These are phyloP conservation scores for Toxonevra muliebris DNA, from an alignment of 2,888 invertebrate genomes.

Conservation along the genomic window DNA sequence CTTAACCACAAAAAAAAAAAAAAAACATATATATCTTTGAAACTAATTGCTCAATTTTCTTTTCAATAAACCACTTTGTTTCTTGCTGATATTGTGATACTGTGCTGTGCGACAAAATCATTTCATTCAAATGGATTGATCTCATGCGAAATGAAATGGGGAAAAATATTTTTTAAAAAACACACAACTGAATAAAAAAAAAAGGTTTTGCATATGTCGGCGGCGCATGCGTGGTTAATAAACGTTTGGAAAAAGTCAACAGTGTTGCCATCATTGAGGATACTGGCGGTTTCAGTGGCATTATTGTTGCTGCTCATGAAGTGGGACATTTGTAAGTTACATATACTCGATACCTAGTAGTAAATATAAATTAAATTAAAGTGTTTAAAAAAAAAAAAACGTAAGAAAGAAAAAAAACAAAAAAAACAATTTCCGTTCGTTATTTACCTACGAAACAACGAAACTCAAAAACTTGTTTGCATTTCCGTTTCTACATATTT, in stretches of 20 bases:
- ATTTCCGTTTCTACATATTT: conserved; percentile 49
- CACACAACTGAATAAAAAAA: conserved; percentile 13
- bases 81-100: background rate
- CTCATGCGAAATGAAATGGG: too few relatives aligned
- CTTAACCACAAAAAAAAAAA: conserved; percentile 1
- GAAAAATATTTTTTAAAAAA: conserved; percentile 31
- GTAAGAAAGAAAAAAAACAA: background rate
- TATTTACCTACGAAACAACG: conserved; percentile 23
- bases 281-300: conserved; percentile 95
- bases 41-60: conserved; percentile 32
- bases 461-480: conserved; percentile 47
- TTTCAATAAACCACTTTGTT: conserved; percentile 16
- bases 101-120: background rate
- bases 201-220: conserved; percentile 95
- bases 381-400: background rate
- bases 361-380: background rate
- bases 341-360: background rate
- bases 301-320: conserved; percentile 96
- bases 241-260: conserved; percentile 93
- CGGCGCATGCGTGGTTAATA: conserved; percentile 95
- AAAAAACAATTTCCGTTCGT: conserved; percentile 20
- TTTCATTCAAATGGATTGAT: background rate
- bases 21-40: conserved; percentile 30
- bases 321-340: conserved; percentile 92
- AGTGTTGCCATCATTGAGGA: conserved; percentile 96